Conservation (phyloP, 1,140 invertebrate species). For the Vollenhovia emeryi region DNA sequence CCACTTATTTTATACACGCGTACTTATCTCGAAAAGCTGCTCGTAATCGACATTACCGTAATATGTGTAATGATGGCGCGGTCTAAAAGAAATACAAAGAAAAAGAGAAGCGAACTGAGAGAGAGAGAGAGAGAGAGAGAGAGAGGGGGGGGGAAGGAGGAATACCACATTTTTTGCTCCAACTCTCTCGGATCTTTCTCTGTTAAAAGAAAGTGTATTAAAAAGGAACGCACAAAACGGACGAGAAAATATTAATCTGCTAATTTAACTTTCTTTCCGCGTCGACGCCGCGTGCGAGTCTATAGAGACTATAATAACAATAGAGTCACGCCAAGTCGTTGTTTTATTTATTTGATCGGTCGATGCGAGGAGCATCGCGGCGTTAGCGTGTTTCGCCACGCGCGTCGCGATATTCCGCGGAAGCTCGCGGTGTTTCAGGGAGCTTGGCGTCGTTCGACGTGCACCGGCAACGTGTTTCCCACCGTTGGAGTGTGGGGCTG, state of each 20-base stretch:
- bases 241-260: background rate
- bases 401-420: background rate
- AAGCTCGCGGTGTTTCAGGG: background rate
- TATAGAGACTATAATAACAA: background rate
- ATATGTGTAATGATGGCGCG: too few relatives aligned
- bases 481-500: background rate
- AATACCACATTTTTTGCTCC: too few relatives aligned
- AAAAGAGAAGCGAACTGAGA: too few relatives aligned
- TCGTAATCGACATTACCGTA: background rate
- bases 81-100: background rate
- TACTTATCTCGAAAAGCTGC: background rate
- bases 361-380: background rate
- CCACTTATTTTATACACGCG: background rate
- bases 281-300: background rate
- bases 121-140: background rate
- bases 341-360: conserved; percentile 1
- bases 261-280: background rate
- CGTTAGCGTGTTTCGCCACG: background rate
- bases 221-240: background rate
- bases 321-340: background rate
- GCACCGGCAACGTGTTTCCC: background rate
- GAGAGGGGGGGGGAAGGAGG: background rate
- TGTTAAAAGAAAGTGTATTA: too few relatives aligned
- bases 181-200: too few relatives aligned
- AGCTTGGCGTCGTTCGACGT: background rate